These are phyloP conservation scores for Pegea sp. DNA, from an alignment of 23 tunicate genomes.

Conservation along the genomic window DNA sequence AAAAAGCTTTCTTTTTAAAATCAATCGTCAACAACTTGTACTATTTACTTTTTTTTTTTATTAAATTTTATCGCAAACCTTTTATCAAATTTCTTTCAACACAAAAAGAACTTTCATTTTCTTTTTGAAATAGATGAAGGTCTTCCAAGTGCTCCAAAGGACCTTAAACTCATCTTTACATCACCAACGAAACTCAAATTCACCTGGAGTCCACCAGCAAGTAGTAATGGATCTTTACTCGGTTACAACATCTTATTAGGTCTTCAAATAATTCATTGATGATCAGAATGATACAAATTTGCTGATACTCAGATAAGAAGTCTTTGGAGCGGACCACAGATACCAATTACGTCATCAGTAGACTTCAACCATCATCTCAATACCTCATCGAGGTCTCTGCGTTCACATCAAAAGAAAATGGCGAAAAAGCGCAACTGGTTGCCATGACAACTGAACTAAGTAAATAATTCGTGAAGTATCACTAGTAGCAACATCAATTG, in stretches of 20 bases:
- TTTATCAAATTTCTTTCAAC: too few relatives aligned
- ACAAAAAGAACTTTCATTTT: too few relatives aligned
- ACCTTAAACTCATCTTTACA: slow-evolving; percentile 41
- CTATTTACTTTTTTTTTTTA: too few relatives aligned
- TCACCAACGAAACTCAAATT: slow-evolving; percentile 47
- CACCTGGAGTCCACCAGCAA: slow-evolving; percentile 54
- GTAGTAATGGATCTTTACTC: slow-evolving; percentile 32
- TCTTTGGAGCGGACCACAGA: slow-evolving; percentile 24
- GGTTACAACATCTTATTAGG: slow-evolving; percentile 49
- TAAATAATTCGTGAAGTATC: slow-evolving; percentile 4
- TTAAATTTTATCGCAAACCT: too few relatives aligned
- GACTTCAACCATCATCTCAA: slow-evolving; percentile 34
- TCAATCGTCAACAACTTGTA: too few relatives aligned
- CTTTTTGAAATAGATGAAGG: slow-evolving; percentile 39
- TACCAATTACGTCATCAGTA: slow-evolving; percentile 19
- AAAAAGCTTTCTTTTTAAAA: too few relatives aligned
- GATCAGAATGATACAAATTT: not conserved
- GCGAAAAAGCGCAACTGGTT: slow-evolving; percentile 22
- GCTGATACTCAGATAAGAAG: slow-evolving; percentile 26
- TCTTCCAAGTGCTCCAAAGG: slow-evolving; percentile 41
- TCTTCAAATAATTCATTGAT: slow-evolving; percentile 1
- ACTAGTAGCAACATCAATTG: not conserved
- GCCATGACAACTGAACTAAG: slow-evolving; percentile 52
- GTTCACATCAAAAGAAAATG: slow-evolving; percentile 28
- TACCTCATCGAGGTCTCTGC: slow-evolving; percentile 55